Evolutionary conservation across 1,140 invertebrate genomes (phyloP).

Genomic region (Cyclina sinensis): DNA sequence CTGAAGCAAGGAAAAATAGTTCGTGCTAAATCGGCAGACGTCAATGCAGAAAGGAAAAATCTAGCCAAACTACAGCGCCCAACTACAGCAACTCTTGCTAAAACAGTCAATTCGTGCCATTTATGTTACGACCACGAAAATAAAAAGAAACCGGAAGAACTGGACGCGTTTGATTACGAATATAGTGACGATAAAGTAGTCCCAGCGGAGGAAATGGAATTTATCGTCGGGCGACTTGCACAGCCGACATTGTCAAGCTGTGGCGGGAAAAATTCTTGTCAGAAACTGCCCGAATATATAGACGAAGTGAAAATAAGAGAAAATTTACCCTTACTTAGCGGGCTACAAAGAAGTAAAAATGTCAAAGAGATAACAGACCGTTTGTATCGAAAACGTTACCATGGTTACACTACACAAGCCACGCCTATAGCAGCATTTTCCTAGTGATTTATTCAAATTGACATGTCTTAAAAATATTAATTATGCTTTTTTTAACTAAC

Average conservation of each 20-base stretch:
- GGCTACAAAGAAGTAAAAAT: constrained; percentile 68
- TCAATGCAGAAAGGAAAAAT: constrained; percentile 52
- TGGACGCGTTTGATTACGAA: constrained; percentile 74
- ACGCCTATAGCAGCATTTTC: constrained; percentile 38
- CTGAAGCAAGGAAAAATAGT: constrained; percentile 73
- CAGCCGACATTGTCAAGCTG: constrained; percentile 67
- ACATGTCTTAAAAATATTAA: too few species aligned
- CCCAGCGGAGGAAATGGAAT: constrained; percentile 70
- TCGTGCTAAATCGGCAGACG: constrained; percentile 64
- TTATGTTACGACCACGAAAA: constrained; percentile 75
- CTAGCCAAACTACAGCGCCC: constrained; percentile 69
- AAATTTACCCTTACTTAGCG: constrained; percentile 73
- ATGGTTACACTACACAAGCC: constrained; percentile 33
- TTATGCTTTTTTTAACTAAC: too few species aligned
- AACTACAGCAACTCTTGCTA: constrained; percentile 75
- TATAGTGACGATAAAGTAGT: constrained; percentile 67
- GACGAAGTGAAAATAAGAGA: constrained; percentile 75
- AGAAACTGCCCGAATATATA: constrained; percentile 68
- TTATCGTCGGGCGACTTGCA: constrained; percentile 67
- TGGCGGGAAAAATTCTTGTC: constrained; percentile 55
- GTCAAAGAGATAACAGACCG: constrained; percentile 70
- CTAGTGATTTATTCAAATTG: too few species aligned
- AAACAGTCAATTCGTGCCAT: constrained; percentile 72
- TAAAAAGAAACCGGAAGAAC: constrained; percentile 66
- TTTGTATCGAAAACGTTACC: constrained; percentile 58